phyloP scores from a whole-genome alignment of 2,113 vertebrate genomes.

The Taurulus bubalis region DNA sequence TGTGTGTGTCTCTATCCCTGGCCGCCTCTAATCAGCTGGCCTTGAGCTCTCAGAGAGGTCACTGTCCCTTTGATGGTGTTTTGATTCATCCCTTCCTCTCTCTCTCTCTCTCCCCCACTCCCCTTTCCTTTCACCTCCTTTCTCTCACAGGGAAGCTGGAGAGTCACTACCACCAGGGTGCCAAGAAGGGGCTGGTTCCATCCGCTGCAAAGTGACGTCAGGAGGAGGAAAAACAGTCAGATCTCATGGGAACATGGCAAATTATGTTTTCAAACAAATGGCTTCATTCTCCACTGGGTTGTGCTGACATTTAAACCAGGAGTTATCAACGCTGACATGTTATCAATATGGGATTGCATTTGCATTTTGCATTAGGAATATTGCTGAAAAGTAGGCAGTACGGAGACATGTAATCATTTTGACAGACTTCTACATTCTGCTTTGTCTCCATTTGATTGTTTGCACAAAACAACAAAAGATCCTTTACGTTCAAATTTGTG shows the following conservation, averaged over 20 bases:
- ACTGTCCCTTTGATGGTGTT: constrained; percentile 82
- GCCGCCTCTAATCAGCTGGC: constrained; percentile 77
- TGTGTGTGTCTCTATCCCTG: constrained; percentile 44
- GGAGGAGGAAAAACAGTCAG: constrained; percentile 35
- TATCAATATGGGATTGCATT: neutral
- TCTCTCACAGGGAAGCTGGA: constrained; percentile 93
- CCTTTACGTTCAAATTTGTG: neutral
- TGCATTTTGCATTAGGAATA: neutral
- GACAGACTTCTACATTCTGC: neutral
- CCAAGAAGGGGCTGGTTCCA: constrained; percentile 94
- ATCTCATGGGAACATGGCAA: constrained; percentile 27
- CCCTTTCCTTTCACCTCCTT: constrained; percentile 45
- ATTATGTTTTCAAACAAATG: constrained; percentile 18
- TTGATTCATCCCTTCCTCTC: constrained; percentile 80
- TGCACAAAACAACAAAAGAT: constrained; percentile 2
- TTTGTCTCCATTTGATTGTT: constrained; percentile 8
- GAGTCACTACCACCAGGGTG: constrained; percentile 94
- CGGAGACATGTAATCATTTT: neutral
- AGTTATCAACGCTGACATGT: constrained; percentile 5
- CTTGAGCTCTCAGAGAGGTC: constrained; percentile 81
- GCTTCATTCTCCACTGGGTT: neutral
- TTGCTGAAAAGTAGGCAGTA: neutral
- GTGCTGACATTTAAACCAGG: constrained; percentile 3
- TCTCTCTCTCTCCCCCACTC: constrained; percentile 52
- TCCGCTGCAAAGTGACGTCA: constrained; percentile 79